Evolutionary conservation across 2,113 vertebrate species (phyloP).

Genomic region (Ophiodon elongatus): DNA sequence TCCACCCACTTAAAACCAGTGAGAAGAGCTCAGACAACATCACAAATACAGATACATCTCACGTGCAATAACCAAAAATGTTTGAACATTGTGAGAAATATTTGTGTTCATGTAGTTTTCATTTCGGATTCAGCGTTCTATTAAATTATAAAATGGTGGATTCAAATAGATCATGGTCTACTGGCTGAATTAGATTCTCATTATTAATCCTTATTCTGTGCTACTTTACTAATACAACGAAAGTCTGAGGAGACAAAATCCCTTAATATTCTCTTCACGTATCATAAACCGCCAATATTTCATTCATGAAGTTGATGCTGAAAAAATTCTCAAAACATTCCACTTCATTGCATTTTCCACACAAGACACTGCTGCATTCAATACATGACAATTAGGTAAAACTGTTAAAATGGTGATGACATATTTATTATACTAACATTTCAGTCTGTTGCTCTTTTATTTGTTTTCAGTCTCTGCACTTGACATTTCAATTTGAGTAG

Average conservation of each 20-base stretch:
- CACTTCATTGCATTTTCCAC: conserved; percentile 19
- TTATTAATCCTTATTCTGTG: not conserved
- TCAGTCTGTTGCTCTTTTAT: conserved; percentile 1
- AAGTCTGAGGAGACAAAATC: conserved; percentile 1
- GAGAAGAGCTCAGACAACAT: not conserved
- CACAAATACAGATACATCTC: not conserved
- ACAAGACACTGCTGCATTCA: conserved; percentile 4
- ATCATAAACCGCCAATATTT: conserved; percentile 24
- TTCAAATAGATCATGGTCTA: not conserved
- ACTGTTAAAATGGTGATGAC: conserved; percentile 10
- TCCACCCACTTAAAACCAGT: not conserved
- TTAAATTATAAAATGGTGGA: not conserved
- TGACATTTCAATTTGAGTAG: conserved; percentile 55
- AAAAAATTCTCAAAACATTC: conserved; percentile 12
- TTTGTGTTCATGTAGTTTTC: not conserved
- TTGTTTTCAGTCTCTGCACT: conserved; percentile 34
- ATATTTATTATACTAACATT: conserved; percentile 46
- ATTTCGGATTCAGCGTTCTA: not conserved
- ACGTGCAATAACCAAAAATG: not conserved
- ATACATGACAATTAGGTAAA: conserved; percentile 28
- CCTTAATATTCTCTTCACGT: conserved; percentile 1
- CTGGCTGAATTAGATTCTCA: not conserved
- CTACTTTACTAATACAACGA: not conserved
- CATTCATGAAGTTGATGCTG: not conserved
- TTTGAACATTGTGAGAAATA: not conserved